Evolutionary conservation across 2,113 vertebrate species (phyloP).

Genomic region (Calypte anna): DNA sequence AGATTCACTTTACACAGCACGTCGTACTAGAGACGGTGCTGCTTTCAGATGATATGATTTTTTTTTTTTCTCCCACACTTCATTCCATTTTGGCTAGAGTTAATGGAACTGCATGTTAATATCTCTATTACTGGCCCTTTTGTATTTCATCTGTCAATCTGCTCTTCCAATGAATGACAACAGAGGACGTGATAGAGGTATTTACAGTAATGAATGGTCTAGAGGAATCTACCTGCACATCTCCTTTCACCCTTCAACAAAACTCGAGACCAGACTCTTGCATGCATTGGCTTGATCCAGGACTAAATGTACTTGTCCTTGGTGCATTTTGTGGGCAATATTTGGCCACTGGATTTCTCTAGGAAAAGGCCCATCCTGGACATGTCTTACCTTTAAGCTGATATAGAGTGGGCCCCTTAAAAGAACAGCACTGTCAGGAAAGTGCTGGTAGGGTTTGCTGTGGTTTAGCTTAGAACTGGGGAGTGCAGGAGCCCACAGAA

Average conservation of each 20-base stretch:
- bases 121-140: neutral
- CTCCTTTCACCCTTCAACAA: neutral
- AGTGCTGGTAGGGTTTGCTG: neutral
- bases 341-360: neutral
- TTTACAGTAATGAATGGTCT: neutral
- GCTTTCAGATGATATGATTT: slow-evolving; percentile 15
- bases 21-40: slow-evolving; percentile 27
- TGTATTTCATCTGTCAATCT: neutral
- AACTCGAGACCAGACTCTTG: neutral
- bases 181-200: neutral
- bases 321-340: accelerated
- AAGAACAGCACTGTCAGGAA: accelerated
- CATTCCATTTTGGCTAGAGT: slow-evolving; percentile 17
- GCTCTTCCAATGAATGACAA: neutral
- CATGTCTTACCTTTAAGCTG: neutral
- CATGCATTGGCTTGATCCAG: neutral
- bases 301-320: neutral
- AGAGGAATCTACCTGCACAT: neutral
- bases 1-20: slow-evolving; percentile 30
- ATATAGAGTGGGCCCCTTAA: neutral
- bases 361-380: neutral
- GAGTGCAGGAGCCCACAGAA: accelerated
- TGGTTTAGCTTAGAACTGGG: accelerated
- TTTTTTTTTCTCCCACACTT: neutral
- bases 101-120: neutral